Evolutionary conservation across 2,113 vertebrate species (phyloP).

Genomic region (Gorsachius goisagi): DNA sequence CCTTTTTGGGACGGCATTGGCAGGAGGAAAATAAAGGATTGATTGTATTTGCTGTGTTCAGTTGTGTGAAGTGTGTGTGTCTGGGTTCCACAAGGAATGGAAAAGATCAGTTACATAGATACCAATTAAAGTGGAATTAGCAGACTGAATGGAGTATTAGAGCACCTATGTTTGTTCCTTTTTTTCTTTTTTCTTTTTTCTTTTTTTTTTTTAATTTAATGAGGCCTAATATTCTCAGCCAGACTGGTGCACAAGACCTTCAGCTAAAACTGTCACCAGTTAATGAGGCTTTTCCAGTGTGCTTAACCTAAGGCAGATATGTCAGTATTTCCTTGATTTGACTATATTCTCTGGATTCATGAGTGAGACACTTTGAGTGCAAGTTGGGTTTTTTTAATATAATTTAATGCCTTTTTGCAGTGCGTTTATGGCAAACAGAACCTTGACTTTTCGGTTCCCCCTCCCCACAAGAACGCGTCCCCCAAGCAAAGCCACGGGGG

Average conservation of each 20-base stretch:
- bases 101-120: neutral
- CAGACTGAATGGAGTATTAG: neutral
- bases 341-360: neutral
- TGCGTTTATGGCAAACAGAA: neutral
- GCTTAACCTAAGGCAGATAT: neutral
- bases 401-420: neutral
- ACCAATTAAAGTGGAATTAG: slow-evolving; percentile 24
- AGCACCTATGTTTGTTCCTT: neutral
- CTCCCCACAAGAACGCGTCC: neutral
- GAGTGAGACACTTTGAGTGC: neutral
- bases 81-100: neutral
- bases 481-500: neutral
- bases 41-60: neutral
- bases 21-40: neutral
- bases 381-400: neutral
- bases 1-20: neutral
- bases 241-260: neutral
- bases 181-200: neutral
- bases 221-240: slow-evolving; percentile 39
- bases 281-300: slow-evolving; percentile 43
- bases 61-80: neutral
- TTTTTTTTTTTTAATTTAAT: slow-evolving; percentile 31
- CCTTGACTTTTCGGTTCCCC: neutral
- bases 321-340: neutral
- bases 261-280: neutral